Base-by-base conservation (phyloP, 1,140 invertebrate species). In the Notospermus geniculatus region DNA sequence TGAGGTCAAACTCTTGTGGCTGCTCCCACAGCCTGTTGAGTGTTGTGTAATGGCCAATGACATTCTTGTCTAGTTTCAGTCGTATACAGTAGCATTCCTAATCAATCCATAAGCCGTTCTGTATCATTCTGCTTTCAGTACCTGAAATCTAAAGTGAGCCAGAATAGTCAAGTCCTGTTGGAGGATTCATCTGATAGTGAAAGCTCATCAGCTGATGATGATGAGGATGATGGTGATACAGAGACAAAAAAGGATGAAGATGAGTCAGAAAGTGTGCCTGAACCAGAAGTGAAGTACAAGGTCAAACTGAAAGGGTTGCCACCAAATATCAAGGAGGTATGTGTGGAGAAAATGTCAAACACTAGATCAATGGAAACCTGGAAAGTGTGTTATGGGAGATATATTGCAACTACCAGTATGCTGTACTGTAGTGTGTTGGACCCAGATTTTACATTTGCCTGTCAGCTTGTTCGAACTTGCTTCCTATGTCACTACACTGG, bases 241-340 rank as follows among this genome's bases (percentile, higher is more conserved):
- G 25, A 29, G 19, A 29, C 46, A 15, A 19, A 36, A 39, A 28
- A 66, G 7, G 32, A 57, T 29, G 45, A 53, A 43, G 39, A 23
- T 59, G 66, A 62, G 43, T 23, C 25, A 53, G n/a, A 41, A 22
- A 55, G 60, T 63, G 64, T 54, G 32, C 30, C 27, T 43, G 55
- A 64, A 43, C 76, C 74, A 80, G 15, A 5, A 17, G 19, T 66
- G 28, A 80, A 75, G 32, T 82, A 76, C 68, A 81, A 80, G 13
- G 60, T 86, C 0, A 85, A 85, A 65, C 54, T 85, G 84, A 84
- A 81, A 70, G 88, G 89, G 50, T 76, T 93, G 41, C 87, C 87
- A 23, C 87, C 84, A 85, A 75, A 87, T 86, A 56, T 60, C 59
- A 70, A 58, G 59, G 77, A 72, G 70, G 75, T n/a, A n/a, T 71